Percentiles rank a stretch among this genome's conserved stretches.
phyloP scores from a whole-genome alignment of 2,113 vertebrate genomes.

The Pristiophorus japonicus region DNA sequence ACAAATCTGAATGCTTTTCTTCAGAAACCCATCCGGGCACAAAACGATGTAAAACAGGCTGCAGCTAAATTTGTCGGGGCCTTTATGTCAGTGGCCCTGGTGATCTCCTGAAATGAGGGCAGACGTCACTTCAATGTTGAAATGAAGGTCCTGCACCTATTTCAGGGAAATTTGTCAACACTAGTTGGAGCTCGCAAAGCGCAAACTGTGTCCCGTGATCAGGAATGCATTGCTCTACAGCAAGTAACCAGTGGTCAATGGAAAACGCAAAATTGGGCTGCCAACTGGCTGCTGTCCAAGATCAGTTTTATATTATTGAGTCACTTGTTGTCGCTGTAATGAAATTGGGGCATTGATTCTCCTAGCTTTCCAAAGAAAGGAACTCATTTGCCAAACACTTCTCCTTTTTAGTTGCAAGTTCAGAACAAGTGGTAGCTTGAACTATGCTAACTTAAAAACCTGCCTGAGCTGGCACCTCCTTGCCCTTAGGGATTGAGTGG shows the following conservation, averaged over 20 bases:
- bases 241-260: neutral
- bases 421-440: neutral
- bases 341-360: neutral
- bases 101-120: neutral
- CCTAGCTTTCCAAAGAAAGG: neutral
- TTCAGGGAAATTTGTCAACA: neutral
- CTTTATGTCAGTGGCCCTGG: neutral
- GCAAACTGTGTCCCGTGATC: neutral
- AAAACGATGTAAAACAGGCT: neutral
- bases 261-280: neutral
- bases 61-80: neutral
- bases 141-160: neutral
- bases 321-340: neutral
- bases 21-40: neutral
- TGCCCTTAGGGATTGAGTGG: neutral
- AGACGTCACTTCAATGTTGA: neutral
- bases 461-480: neutral
- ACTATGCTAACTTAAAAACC: neutral
- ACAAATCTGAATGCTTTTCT: neutral
- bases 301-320: neutral
- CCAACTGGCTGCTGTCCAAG: neutral
- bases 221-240: neutral
- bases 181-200: neutral
- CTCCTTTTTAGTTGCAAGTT: neutral
- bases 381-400: neutral